Conservation (phyloP, 1,140 invertebrate species). For the Yoshiicerus persimilis region DNA sequence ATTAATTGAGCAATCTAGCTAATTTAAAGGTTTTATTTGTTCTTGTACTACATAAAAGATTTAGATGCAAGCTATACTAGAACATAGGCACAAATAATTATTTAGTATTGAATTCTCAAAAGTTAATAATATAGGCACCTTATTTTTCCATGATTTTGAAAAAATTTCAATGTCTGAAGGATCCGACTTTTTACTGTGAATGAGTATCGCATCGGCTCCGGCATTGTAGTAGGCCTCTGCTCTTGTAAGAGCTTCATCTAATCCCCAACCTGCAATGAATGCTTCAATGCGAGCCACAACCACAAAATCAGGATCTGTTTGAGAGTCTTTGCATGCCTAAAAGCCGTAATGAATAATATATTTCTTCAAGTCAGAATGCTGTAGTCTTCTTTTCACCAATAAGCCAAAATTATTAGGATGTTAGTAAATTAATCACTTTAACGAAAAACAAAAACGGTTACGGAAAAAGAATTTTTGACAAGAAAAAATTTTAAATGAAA, state of each 20-base stretch:
- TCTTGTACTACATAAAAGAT: too few relatives aligned
- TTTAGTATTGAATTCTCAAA: too few relatives aligned
- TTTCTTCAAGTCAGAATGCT: background rate
- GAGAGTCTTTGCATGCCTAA: conserved; percentile 58
- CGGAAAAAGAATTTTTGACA: too few relatives aligned
- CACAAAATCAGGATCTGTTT: conserved; percentile 57
- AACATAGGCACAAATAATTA: too few relatives aligned
- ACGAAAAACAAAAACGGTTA: background rate
- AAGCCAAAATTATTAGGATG: background rate
- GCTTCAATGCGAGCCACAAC: conserved; percentile 58
- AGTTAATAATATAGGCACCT: too few relatives aligned
- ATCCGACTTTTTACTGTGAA: conserved; percentile 58
- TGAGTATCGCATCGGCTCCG: conserved; percentile 58
- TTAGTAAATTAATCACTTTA: background rate
- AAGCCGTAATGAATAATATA: background rate
- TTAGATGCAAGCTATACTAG: too few relatives aligned
- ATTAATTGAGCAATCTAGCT: too few relatives aligned
- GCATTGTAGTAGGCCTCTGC: conserved; percentile 57
- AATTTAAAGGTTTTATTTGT: too few relatives aligned
- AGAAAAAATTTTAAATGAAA: background rate
- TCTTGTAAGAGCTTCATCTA: conserved; percentile 56
- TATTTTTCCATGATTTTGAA: conserved; percentile 58
- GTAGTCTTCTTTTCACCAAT: background rate
- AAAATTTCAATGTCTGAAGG: conserved; percentile 57
- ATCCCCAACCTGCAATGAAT: conserved; percentile 57